phyloP scores from a whole-genome alignment of 2,113 vertebrate species.

The Chaenogobius annularis region DNA sequence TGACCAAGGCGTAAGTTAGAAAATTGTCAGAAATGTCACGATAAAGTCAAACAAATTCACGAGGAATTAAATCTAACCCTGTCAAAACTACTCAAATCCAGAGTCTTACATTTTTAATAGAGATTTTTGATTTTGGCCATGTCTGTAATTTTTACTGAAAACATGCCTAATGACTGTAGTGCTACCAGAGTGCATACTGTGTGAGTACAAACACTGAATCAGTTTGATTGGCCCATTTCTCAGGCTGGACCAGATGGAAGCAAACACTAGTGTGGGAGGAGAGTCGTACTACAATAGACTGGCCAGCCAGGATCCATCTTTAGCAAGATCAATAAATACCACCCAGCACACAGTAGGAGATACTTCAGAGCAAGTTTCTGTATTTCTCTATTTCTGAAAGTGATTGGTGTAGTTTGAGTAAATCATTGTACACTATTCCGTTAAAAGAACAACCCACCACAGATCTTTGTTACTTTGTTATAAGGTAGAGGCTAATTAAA shows the following conservation, averaged over 20 bases:
- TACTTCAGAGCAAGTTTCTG: neutral
- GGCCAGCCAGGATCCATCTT: neutral
- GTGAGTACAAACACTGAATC: neutral
- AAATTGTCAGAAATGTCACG: too few relatives aligned
- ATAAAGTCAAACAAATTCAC: too few relatives aligned
- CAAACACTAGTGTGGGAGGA: conserved; percentile 25
- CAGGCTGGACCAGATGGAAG: conserved; percentile 10
- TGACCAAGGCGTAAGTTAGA: too few relatives aligned
- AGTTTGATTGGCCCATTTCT: conserved; percentile 8
- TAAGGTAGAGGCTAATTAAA: neutral
- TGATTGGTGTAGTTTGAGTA: neutral
- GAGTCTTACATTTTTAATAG: too few relatives aligned
- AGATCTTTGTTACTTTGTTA: neutral
- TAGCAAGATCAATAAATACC: conserved; percentile 5
- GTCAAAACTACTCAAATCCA: too few relatives aligned
- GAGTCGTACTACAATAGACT: conserved; percentile 4
- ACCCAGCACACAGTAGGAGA: neutral
- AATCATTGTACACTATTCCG: neutral
- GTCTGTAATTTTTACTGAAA: neutral
- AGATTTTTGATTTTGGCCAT: neutral
- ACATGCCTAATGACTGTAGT: neutral
- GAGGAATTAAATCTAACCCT: too few relatives aligned
- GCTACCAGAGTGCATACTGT: neutral
- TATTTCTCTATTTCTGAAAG: neutral
- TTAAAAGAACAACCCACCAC: neutral